These are phyloP conservation scores for Solea senegalensis DNA, from an alignment of 2,113 vertebrate genomes.

Conservation along the genomic window DNA sequence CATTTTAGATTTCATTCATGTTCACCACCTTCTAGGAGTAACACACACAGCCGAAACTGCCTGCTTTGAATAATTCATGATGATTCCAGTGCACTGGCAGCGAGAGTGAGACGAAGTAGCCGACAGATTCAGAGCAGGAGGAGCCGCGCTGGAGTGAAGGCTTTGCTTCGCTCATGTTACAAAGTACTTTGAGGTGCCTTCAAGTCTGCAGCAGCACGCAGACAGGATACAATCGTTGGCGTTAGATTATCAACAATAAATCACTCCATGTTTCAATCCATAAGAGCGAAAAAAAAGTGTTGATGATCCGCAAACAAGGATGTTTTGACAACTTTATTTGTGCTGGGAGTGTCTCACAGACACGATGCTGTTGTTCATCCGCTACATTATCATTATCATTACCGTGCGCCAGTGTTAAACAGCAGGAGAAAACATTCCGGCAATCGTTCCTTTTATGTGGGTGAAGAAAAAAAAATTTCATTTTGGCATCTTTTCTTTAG, in stretches of 20 bases:
- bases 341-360: no score
- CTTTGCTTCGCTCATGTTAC: conserved; percentile 36
- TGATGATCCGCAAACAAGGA: no score
- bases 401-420: no score
- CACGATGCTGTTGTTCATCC: no score
- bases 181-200: conserved; percentile 50
- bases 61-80: conserved; percentile 67
- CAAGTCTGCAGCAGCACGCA: conserved; percentile 1
- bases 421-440: no score
- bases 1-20: conserved; percentile 47
- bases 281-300: background rate
- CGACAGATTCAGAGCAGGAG: conserved; percentile 45
- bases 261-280: background rate
- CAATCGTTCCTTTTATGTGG: no score
- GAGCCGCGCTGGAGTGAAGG: conserved; percentile 19
- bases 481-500: no score
- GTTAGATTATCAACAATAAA: background rate
- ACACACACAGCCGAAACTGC: conserved; percentile 16
- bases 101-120: conserved; percentile 41
- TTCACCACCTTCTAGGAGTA: conserved; percentile 44
- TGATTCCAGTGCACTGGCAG: conserved; percentile 39
- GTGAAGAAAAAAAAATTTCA: no score
- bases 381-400: no score
- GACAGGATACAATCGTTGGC: conserved; percentile 1
- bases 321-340: no score